phyloP scores from a whole-genome alignment of 2,113 vertebrate species.

The Ophiodon elongatus region DNA sequence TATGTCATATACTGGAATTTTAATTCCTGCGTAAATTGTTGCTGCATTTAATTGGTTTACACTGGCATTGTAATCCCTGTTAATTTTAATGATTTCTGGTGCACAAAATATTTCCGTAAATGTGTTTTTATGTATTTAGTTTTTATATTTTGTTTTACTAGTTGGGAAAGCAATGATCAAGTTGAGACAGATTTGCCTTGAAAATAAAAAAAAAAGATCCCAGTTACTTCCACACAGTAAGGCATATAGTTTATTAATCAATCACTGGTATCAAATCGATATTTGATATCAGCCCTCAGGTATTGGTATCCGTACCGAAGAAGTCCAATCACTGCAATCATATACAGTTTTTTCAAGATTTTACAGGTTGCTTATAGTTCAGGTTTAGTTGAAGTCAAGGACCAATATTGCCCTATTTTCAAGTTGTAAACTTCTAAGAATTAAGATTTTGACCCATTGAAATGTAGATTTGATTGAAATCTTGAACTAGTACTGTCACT shows the following conservation, averaged over 20 bases:
- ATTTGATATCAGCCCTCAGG: background rate
- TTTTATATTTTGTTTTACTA: no score
- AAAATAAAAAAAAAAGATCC: background rate
- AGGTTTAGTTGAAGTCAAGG: background rate
- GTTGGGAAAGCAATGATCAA: background rate
- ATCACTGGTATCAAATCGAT: background rate
- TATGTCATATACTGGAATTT: no score
- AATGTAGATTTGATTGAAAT: background rate
- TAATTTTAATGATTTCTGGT: no score
- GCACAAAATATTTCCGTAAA: no score
- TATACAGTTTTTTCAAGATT: background rate
- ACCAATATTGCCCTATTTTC: background rate
- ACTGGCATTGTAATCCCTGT: no score
- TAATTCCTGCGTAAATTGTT: no score
- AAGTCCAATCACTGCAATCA: background rate
- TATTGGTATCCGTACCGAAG: background rate
- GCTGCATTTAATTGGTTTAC: no score
- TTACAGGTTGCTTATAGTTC: background rate
- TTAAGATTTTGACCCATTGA: background rate
- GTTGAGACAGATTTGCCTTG: background rate
- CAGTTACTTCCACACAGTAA: background rate
- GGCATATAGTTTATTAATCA: no score
- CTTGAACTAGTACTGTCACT: background rate
- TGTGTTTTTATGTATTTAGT: no score
- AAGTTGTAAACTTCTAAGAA: background rate